Evolutionary conservation across 2,113 vertebrate genomes (phyloP).

Genomic region (Notothenia rossii): DNA sequence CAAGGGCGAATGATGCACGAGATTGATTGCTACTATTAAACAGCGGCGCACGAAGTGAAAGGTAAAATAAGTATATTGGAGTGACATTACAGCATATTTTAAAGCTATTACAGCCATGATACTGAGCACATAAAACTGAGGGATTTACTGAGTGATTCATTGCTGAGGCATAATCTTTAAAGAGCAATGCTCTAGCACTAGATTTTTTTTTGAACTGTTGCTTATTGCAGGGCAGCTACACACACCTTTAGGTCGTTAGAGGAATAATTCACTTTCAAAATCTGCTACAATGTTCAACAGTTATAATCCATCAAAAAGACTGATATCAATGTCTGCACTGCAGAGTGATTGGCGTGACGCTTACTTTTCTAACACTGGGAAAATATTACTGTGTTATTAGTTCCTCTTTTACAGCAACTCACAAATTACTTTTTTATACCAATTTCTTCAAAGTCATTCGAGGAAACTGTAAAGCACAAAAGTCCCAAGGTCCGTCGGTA

Average conservation of each 20-base stretch:
- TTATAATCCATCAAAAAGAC: slow-evolving; percentile 12
- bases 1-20: not conserved
- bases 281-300: not conserved
- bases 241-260: not conserved
- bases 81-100: slow-evolving; percentile 28
- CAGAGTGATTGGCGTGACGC: not conserved
- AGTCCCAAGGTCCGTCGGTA: not conserved
- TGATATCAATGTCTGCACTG: not conserved
- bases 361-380: slow-evolving; percentile 8
- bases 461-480: not conserved
- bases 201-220: slow-evolving; percentile 13
- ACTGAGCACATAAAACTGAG: slow-evolving; percentile 17
- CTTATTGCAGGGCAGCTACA: slow-evolving; percentile 9
- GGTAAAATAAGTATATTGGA: slow-evolving; percentile 3
- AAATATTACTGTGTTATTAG: not conserved
- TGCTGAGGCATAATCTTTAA: slow-evolving; percentile 33
- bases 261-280: slow-evolving; percentile 22
- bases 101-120: slow-evolving; percentile 20
- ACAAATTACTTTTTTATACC: not conserved
- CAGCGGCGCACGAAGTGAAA: slow-evolving; percentile 13
- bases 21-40: slow-evolving; percentile 35
- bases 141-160: slow-evolving; percentile 45
- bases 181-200: slow-evolving; percentile 24
- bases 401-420: not conserved
- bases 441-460: not conserved